Percentiles rank a stretch among this genome's conserved stretches.
These are phyloP conservation scores for Nicator chloris DNA, from an alignment of 2,113 vertebrate genomes.

Conservation along the genomic window DNA sequence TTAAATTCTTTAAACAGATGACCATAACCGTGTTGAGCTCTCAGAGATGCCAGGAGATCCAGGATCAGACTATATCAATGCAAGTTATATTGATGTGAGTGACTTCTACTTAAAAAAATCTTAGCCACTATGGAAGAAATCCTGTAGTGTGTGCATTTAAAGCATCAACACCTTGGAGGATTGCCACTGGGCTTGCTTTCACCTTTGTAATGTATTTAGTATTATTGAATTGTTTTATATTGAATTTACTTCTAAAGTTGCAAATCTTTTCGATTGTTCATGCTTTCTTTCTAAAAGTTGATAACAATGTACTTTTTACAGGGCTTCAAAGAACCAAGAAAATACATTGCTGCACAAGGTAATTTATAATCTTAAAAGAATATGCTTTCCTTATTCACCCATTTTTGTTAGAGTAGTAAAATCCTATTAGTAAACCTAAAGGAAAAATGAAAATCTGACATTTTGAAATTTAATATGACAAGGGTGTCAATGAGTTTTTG, in stretches of 20 bases:
- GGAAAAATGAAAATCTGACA: background rate
- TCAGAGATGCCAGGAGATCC: constrained; percentile 75
- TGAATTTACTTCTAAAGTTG: background rate
- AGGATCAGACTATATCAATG: constrained; percentile 93
- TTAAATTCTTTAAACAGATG: constrained; percentile 74
- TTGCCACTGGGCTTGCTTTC: background rate
- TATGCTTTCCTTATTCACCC: background rate
- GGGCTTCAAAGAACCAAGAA: constrained; percentile 94
- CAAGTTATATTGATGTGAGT: constrained; percentile 93
- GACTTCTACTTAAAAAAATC: background rate
- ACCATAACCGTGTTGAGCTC: constrained; percentile 90
- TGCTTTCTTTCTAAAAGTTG: background rate
- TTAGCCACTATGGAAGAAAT: background rate
- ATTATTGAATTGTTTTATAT: background rate
- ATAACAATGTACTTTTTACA: constrained; percentile 54
- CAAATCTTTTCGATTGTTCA: background rate
- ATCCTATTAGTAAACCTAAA: background rate
- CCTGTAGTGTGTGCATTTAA: background rate
- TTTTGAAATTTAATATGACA: background rate
- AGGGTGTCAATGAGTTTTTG: background rate
- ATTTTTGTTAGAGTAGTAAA: background rate
- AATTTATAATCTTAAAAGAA: background rate
- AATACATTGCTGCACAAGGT: constrained; percentile 99
- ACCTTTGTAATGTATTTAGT: background rate
- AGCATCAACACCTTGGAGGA: background rate